Conservation (phyloP, 1,140 invertebrate species). For the Brachionus koreanus region DNA sequence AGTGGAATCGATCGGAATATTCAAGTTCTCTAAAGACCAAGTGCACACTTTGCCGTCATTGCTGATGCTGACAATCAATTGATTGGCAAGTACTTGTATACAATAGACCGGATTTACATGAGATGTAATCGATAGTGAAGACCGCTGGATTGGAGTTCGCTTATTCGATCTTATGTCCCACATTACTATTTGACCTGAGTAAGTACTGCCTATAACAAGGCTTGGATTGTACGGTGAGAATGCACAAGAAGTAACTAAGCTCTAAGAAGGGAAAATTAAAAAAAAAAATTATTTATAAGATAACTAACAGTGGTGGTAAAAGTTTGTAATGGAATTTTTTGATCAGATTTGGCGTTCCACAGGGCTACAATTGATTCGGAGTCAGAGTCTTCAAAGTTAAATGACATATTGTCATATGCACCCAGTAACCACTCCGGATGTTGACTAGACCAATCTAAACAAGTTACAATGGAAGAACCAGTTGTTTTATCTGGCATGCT, state of each 20-base stretch:
- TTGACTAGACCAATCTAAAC: slow-evolving; percentile 38
- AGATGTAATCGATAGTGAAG: slow-evolving; percentile 82
- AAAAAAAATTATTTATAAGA: too few relatives aligned
- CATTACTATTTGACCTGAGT: slow-evolving; percentile 94
- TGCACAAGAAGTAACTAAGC: slow-evolving; percentile 74
- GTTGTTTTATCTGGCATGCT: not conserved
- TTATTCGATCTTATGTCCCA: slow-evolving; percentile 95
- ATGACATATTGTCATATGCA: slow-evolving; percentile 18
- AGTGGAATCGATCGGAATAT: slow-evolving; percentile 71
- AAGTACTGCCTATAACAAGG: slow-evolving; percentile 90
- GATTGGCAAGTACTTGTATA: slow-evolving; percentile 90
- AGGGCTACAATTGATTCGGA: not conserved
- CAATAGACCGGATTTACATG: slow-evolving; percentile 61
- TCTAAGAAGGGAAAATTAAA: not conserved
- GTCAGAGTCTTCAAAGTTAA: not conserved
- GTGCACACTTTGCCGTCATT: slow-evolving; percentile 95
- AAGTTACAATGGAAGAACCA: slow-evolving; percentile 3
- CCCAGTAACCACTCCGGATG: slow-evolving; percentile 12
- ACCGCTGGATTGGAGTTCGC: slow-evolving; percentile 88
- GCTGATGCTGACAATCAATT: slow-evolving; percentile 93
- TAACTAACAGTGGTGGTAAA: slow-evolving; percentile 1
- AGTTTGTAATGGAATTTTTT: slow-evolving; percentile 37
- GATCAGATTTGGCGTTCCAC: slow-evolving; percentile 28
- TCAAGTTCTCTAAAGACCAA: slow-evolving; percentile 97
- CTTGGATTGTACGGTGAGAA: slow-evolving; percentile 97